A percentile compares a stretch with the other conserved stretches of the same genome.
phyloP scores from a whole-genome alignment of 2,113 vertebrate genomes.

The Ammospiza nelsoni region DNA sequence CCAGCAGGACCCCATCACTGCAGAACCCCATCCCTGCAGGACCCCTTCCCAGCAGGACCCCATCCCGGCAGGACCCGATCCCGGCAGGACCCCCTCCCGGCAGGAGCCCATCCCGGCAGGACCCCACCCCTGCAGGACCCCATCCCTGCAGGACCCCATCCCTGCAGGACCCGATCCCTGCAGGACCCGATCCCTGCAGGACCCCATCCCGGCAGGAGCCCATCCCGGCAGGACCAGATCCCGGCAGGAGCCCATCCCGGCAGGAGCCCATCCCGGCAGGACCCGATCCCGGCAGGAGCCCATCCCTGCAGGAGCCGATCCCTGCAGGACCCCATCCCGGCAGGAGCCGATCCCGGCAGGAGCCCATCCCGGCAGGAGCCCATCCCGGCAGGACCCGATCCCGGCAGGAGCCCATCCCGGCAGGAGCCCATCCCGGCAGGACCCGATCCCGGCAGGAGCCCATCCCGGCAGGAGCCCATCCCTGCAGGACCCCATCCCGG shows the following conservation, averaged over 20 bases:
- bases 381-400: neutral
- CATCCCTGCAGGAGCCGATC: neutral
- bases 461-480: neutral
- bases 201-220: neutral
- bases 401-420: neutral
- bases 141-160: too few species aligned
- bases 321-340: neutral
- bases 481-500: neutral
- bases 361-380: neutral
- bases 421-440: neutral
- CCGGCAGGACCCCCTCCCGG: neutral
- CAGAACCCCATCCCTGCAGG: neutral
- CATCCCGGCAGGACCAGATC: too few species aligned
- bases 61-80: neutral
- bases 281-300: neutral
- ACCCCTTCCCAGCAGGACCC: neutral
- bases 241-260: neutral
- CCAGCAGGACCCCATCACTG: neutral
- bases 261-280: too few species aligned
- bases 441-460: neutral
- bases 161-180: neutral
- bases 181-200: too few species aligned
- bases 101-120: neutral
- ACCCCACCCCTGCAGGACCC: neutral
- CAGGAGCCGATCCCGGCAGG: too few species aligned